Evolutionary conservation across 2,888 invertebrate genomes (phyloP).

Genomic region (Caradrina clavipalpis): DNA sequence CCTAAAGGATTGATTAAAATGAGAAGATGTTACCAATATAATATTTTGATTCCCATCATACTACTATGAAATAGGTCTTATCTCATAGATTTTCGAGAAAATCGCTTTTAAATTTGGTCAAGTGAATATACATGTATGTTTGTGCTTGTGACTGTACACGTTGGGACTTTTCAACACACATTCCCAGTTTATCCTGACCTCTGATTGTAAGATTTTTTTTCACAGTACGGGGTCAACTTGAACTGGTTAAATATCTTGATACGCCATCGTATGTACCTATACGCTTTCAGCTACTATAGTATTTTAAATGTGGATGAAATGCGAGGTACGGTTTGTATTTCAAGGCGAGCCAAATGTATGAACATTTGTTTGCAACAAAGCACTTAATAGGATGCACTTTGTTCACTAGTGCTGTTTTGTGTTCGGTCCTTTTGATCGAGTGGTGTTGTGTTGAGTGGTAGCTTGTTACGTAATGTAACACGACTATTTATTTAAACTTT

Average conservation of each 20-base stretch:
- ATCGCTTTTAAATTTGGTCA: too few relatives aligned
- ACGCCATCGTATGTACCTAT: background rate
- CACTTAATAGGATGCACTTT: conserved; percentile 58
- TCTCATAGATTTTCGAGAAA: too few relatives aligned
- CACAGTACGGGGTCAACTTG: background rate
- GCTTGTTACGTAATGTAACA: background rate
- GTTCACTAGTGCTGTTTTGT: conserved; percentile 44
- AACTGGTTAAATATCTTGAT: background rate
- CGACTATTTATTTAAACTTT: too few relatives aligned
- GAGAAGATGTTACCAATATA: too few relatives aligned
- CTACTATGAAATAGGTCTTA: too few relatives aligned
- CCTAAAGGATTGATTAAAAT: too few relatives aligned
- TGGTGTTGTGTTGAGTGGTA: conserved; percentile 6
- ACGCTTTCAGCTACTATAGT: conserved; percentile 55
- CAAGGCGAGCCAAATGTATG: conserved; percentile 59
- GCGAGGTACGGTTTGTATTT: conserved; percentile 70
- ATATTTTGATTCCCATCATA: too few relatives aligned
- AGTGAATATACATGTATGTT: too few relatives aligned
- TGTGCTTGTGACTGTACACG: too few relatives aligned
- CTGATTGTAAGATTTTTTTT: background rate
- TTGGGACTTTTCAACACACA: background rate
- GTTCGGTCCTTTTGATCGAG: conserved; percentile 40
- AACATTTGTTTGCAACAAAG: conserved; percentile 63
- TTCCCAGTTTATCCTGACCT: background rate
- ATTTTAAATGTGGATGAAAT: conserved; percentile 68